Evolutionary conservation across 1,140 invertebrate species (phyloP).

Genomic region (Hyposmocoma kahamanoa): DNA sequence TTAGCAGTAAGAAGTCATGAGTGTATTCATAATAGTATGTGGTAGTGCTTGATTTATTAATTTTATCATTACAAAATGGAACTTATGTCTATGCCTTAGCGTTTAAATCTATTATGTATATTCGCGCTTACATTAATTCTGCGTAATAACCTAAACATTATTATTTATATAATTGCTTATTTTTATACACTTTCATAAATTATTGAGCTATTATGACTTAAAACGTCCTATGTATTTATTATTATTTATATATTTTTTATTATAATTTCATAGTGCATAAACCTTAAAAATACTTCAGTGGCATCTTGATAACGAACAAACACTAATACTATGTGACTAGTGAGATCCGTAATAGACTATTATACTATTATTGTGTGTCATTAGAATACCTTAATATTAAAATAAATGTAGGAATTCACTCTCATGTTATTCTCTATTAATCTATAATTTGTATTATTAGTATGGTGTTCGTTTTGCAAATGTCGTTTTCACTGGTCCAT

Average conservation of each 20-base stretch:
- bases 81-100: constrained; percentile 46
- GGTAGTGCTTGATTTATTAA: constrained; percentile 57
- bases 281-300: constrained; percentile 36
- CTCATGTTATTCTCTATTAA: constrained; percentile 50
- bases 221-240: constrained; percentile 18
- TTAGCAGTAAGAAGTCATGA: constrained; percentile 69
- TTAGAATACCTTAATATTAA: constrained; percentile 54
- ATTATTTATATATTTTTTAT: constrained; percentile 28
- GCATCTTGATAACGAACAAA: constrained; percentile 27
- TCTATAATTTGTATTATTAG: constrained; percentile 55
- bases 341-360: constrained; percentile 43
- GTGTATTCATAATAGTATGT: constrained; percentile 66
- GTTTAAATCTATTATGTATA: constrained; percentile 40
- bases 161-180: constrained; percentile 41
- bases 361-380: constrained; percentile 35
- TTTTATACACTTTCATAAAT: constrained; percentile 51
- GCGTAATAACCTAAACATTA: constrained; percentile 19
- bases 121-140: constrained; percentile 33
- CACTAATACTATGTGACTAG: constrained; percentile 34
- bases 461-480: constrained; percentile 60
- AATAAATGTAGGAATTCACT: constrained; percentile 58
- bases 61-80: constrained; percentile 68
- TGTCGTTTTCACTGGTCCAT: constrained; percentile 55
- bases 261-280: constrained; percentile 51
- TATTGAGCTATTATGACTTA: constrained; percentile 64